phyloP scores from a whole-genome alignment of 2,888 invertebrate genomes.

The Drosophila pseudotakahashii region DNA sequence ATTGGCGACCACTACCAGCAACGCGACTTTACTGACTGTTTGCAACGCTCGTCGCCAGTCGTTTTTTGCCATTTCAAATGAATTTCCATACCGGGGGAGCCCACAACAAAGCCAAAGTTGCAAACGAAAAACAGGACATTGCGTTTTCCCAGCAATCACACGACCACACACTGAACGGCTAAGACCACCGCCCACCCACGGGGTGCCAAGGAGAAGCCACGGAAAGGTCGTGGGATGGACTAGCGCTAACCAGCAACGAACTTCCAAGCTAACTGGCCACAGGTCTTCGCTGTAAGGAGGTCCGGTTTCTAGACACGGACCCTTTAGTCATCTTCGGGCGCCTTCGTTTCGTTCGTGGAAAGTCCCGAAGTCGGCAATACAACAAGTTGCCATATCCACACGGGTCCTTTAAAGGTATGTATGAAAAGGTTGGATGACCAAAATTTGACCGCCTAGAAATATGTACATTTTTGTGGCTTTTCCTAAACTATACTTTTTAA shows the following conservation, averaged over 20 bases:
- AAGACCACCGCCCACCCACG: slow-evolving; percentile 13
- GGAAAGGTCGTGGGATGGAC: slow-evolving; percentile 28
- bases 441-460: not conserved
- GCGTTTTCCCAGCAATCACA: slow-evolving; percentile 61
- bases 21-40: slow-evolving; percentile 59
- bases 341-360: slow-evolving; percentile 44
- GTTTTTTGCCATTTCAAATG: slow-evolving; percentile 44
- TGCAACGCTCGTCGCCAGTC: slow-evolving; percentile 40
- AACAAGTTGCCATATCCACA: slow-evolving; percentile 21
- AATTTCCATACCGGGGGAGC: slow-evolving; percentile 63
- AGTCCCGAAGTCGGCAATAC: slow-evolving; percentile 11
- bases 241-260: slow-evolving; percentile 13
- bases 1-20: slow-evolving; percentile 41
- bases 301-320: slow-evolving; percentile 3
- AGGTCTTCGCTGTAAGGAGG: slow-evolving; percentile 37
- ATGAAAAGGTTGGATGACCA: not conserved
- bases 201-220: slow-evolving; percentile 9
- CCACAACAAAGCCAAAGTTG: slow-evolving; percentile 57
- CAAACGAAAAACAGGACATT: slow-evolving; percentile 76
- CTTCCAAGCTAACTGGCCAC: slow-evolving; percentile 47
- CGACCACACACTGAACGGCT: slow-evolving; percentile 3
- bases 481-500: not conserved
- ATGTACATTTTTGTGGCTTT: not conserved
- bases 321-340: slow-evolving; percentile 52
- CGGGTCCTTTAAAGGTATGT: not conserved